Conservation (phyloP, 2,113 vertebrate species). For the Pterocles gutturalis region DNA sequence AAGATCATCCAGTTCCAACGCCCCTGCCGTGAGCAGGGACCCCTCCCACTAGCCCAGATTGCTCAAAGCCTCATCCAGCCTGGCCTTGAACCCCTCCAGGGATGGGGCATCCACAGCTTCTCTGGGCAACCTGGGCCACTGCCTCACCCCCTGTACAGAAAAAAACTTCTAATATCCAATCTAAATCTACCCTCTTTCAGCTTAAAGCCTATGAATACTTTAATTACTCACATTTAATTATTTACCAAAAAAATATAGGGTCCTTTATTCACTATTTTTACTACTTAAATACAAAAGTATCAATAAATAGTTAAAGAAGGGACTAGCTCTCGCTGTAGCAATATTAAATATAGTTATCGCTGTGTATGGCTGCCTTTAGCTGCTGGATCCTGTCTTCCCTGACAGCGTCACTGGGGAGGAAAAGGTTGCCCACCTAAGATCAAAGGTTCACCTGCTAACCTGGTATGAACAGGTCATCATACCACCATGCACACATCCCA, state of each 20-base stretch:
- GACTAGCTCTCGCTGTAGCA: background rate
- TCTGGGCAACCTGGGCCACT: too few relatives aligned
- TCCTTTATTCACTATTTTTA: background rate
- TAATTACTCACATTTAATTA: background rate
- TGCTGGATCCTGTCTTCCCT: background rate
- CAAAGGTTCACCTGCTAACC: background rate
- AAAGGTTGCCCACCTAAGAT: fast-evolving
- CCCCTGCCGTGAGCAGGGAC: too few relatives aligned
- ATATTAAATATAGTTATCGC: fast-evolving
- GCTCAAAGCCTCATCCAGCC: too few relatives aligned
- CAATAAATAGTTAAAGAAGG: background rate
- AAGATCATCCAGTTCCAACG: too few relatives aligned
- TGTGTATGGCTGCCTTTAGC: background rate
- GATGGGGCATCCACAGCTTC: too few relatives aligned
- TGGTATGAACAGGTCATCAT: fast-evolving
- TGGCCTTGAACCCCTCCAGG: too few relatives aligned
- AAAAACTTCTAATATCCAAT: too few relatives aligned
- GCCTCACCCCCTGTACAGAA: too few relatives aligned
- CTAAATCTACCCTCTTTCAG: too few relatives aligned
- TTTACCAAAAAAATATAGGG: background rate
- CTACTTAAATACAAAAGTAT: background rate
- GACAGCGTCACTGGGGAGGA: background rate
- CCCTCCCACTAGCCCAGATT: too few relatives aligned
- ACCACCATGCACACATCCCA: fast-evolving
- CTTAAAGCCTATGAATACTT: background rate